Evolutionary conservation across 1,140 invertebrate genomes (phyloP), one percentile per base, ranked within the genome.

Genomic region (Cyphomyrmex costatus): DNA sequence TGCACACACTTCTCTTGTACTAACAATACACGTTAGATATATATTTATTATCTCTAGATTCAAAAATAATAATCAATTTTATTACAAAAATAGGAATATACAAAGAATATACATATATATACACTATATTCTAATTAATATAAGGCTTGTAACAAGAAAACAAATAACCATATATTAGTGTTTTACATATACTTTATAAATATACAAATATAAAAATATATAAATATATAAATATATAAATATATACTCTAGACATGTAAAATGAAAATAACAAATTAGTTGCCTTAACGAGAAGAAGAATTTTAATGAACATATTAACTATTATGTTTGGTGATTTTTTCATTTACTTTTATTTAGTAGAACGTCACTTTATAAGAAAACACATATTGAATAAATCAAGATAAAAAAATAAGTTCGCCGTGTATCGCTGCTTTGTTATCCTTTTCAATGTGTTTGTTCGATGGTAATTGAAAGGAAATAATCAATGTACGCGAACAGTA

Each of bases 131-230:
- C 94, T 95, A 95, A 94, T 93, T 91, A 93, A 42, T 93, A 87
- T 95, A 95, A 95, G 94, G 95, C 95, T 95, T 95, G 94, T 95
- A 95, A 95, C 93, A 95, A 94, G 93, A 90, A 95, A 94, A 92
- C 93, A 94, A 95, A 89, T 95, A 95, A 95, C 91, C 94, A 92
- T 94, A 94, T 94, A 95, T 94, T 95, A 95, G 93, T 95, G 94
- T 95, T 95, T 95, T 95, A 94, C 94, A 95, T 95, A 95, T 94
- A 94, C 93, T 94, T 95, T 95, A 95, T 93, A 93, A 86, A 92
- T 92, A 91, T 90, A 89, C 76, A 90, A 86, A 90, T 86, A 90
- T 88, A 89, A 51, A 87, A 85, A 91, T 87, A 88, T 70, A 88
- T 89, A 90, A 77, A 88, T 87, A 89, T 92, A 94, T 92, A 92